Evolutionary conservation across 1,140 invertebrate genomes (phyloP).

Genomic region (Drosophila pseudoananassae): DNA sequence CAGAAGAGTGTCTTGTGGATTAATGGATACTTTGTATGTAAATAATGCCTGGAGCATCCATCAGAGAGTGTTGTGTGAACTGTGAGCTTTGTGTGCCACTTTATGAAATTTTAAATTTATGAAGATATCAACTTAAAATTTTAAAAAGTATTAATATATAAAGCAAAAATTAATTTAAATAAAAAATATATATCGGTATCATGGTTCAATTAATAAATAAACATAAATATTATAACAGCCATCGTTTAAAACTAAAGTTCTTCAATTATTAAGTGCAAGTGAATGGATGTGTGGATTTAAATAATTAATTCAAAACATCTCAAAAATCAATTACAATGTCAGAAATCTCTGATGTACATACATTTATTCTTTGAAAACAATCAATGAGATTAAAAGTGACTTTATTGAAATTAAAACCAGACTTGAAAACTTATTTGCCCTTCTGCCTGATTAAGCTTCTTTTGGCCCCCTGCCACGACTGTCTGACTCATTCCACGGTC

Average conservation of each 20-base stretch:
- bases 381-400: background rate
- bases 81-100: slow-evolving; percentile 42
- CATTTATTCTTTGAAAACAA: background rate
- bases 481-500: slow-evolving; percentile 62
- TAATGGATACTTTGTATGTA: slow-evolving; percentile 18
- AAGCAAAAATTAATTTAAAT: too few species aligned
- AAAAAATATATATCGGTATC: too few species aligned
- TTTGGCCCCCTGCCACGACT: slow-evolving; percentile 38
- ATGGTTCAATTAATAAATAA: too few species aligned
- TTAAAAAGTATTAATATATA: too few species aligned
- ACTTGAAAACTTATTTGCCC: slow-evolving; percentile 1
- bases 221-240: too few species aligned
- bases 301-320: background rate
- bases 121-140: background rate
- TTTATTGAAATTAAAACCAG: slow-evolving; percentile 12
- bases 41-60: background rate
- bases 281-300: background rate
- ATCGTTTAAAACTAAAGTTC: too few species aligned
- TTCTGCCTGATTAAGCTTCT: slow-evolving; percentile 26
- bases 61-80: slow-evolving; percentile 32
- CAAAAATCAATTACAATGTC: background rate
- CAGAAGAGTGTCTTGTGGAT: slow-evolving; percentile 26
- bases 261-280: background rate
- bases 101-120: background rate
- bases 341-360: background rate